Evolutionary conservation across 2,113 vertebrate species (phyloP), one percentile per base, ranked within the genome.

Genomic region (Romanogobio albipinnatus): DNA sequence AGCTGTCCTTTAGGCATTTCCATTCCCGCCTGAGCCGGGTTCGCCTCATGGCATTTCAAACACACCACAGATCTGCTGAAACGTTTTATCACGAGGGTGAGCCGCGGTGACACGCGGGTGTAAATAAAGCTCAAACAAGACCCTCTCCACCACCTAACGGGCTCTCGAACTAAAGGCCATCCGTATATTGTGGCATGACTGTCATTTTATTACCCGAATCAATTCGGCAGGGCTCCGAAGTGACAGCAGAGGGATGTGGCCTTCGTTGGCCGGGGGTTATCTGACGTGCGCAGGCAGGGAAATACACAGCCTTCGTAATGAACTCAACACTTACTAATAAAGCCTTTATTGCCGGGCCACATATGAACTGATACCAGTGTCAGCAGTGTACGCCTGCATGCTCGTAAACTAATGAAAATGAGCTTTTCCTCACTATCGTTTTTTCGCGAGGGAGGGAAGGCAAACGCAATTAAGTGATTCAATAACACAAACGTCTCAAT

Each of bases 131-230:
- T 95, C 94, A 94, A 97, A 96, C 95, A 96, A 96, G 94, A 93
- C 87, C 89, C 94, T 92, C 94, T 93, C 93, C 93, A 95, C 92
- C 91, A 85, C 88, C 89, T 89, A 95, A 95, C 93, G 90, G 92
- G 92, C 93, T 95, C 94, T 94, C 89, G 84, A 97, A 96, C 96
- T 95, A 96, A 96, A 94, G 94, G 91, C 91, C 83, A 90, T 93
- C 93, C 91, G 86, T 96, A 96, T 94, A 96, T 96, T 96, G 96
- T 90, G 92, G 89, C 85, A 85, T 89, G 91, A 92, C 93, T 95
- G 95, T 96, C 95, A 95, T 95, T 97, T 96, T 97, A 97, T 95
- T 96, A 95, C 94, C 89, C 91, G 92, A 96, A 97, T 97, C 96
- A 96, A 96, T 96, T 96, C 90, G 90, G 88, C 75, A 86, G 94